These are phyloP conservation scores for Bufo gargarizans DNA, from an alignment of 2,113 vertebrate species.

Conservation along the genomic window DNA sequence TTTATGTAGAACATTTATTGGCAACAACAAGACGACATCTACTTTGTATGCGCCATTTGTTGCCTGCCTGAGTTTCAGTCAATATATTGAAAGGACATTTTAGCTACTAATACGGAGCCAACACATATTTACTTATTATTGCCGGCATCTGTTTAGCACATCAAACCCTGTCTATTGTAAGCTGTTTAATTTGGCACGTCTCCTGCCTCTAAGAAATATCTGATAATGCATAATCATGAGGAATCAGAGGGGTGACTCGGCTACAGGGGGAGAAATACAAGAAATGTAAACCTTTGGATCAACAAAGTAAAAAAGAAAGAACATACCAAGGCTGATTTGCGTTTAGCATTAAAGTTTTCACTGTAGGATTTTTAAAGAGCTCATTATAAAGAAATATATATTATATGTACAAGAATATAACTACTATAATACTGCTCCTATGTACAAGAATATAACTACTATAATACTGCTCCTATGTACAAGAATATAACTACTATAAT, in stretches of 20 bases:
- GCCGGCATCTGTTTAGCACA: conserved; percentile 31
- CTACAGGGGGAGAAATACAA: not conserved
- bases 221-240: conserved; percentile 30
- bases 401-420: not conserved
- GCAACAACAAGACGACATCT: not conserved
- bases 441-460: not conserved
- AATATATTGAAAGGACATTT: conserved; percentile 26
- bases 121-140: conserved; percentile 9
- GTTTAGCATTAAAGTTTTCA: not conserved
- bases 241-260: not conserved
- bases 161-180: conserved; percentile 19
- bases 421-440: not conserved
- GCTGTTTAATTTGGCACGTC: conserved; percentile 27
- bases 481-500: conserved; percentile 2
- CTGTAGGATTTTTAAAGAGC: not conserved
- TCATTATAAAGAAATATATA: not conserved
- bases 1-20: not conserved
- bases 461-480: conserved; percentile 1
- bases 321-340: not conserved
- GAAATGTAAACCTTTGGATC: not conserved
- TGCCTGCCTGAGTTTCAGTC: not conserved
- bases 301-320: not conserved
- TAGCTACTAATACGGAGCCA: conserved; percentile 4
- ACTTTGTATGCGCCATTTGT: not conserved
- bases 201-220: conserved; percentile 2